These are phyloP conservation scores for Sinocyclocheilus maitianheensis DNA, from an alignment of 2,113 vertebrate species.

Conservation along the genomic window DNA sequence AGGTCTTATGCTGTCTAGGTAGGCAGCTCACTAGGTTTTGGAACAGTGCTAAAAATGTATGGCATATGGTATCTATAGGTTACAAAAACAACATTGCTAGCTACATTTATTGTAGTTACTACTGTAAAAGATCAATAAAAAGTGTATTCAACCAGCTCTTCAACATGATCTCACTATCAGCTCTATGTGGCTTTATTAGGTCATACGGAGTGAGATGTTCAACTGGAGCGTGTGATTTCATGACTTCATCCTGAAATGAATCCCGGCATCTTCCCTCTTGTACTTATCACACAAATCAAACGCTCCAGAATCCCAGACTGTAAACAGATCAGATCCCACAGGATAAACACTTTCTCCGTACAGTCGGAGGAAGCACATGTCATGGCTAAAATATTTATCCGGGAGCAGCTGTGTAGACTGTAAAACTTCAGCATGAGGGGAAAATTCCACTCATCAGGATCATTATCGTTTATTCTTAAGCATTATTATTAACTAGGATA, in stretches of 20 bases:
- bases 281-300: constrained; percentile 4
- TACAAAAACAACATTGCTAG: background rate
- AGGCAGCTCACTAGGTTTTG: background rate
- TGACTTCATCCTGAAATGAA: background rate
- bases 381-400: constrained; percentile 2
- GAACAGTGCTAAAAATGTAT: background rate
- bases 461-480: background rate
- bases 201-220: background rate
- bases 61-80: background rate
- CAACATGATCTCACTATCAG: background rate
- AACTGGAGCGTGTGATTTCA: background rate
- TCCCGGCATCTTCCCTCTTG: background rate
- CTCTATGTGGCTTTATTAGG: background rate
- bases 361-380: background rate
- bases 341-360: constrained; percentile 4
- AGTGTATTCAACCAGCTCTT: background rate
- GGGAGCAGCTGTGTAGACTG: background rate
- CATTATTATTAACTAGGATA: background rate
- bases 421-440: background rate
- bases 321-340: background rate
- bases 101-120: background rate
- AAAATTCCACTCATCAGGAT: background rate
- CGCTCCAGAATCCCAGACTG: background rate
- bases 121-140: background rate
- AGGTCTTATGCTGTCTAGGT: too few species aligned